Evolutionary conservation across 1,140 invertebrate species (phyloP).

Genomic region (Chlorops oryzae): DNA sequence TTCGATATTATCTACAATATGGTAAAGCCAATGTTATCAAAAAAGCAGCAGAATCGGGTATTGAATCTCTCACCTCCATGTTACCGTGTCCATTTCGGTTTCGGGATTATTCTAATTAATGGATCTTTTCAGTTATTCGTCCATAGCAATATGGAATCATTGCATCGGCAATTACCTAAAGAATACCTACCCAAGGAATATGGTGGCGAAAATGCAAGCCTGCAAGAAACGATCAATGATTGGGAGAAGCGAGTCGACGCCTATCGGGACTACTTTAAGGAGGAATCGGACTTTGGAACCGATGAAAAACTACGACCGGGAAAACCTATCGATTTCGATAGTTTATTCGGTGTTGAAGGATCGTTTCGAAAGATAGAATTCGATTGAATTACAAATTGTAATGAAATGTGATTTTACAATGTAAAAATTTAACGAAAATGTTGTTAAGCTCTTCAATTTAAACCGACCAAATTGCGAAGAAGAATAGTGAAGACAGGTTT

Average conservation of each 20-base stretch:
- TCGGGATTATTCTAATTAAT: no score
- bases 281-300: conserved; percentile 53
- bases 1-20: conserved; percentile 52
- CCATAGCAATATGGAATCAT: conserved; percentile 48
- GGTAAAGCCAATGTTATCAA: conserved; percentile 51
- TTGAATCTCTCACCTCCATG: no score
- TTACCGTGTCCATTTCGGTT: no score
- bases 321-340: conserved; percentile 54
- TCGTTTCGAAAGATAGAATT: conserved; percentile 41
- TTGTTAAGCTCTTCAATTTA: no score
- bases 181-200: conserved; percentile 54
- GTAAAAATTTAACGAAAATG: no score
- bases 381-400: no score
- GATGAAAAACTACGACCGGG: conserved; percentile 55
- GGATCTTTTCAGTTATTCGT: conserved; percentile 51
- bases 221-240: conserved; percentile 49
- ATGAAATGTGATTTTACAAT: no score
- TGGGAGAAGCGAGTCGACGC: conserved; percentile 55
- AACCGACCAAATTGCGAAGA: no score
- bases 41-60: conserved; percentile 49
- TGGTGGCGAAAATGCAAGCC: conserved; percentile 51
- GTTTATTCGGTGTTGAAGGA: conserved; percentile 34
- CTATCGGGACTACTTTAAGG: conserved; percentile 54
- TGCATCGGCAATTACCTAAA: conserved; percentile 50
- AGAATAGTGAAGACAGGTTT: no score